Evolutionary conservation across 64 coral and sea anemone species (phyloP).

Genomic region (Stichodactyla mertensii): DNA sequence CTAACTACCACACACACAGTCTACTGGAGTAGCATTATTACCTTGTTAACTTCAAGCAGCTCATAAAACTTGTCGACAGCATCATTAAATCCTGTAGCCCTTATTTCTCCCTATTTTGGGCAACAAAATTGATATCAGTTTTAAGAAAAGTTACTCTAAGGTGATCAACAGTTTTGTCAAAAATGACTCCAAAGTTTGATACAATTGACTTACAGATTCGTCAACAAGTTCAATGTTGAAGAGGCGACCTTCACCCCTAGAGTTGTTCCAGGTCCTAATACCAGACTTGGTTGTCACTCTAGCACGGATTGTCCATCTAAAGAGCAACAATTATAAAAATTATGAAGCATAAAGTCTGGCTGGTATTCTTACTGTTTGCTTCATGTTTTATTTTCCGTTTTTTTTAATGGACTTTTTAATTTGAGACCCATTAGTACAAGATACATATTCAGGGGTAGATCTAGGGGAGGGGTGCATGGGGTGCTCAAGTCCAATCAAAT

Average conservation of each 20-base stretch:
- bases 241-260: conserved; percentile 77
- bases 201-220: conserved; percentile 59
- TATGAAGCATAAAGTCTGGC: too few relatives aligned
- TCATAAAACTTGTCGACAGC: conserved; percentile 93
- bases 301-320: conserved; percentile 89
- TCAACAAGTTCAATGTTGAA: conserved; percentile 96
- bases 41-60: conserved; percentile 81
- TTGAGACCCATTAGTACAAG: background rate
- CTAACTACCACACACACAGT: too few relatives aligned
- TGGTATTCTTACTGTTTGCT: too few relatives aligned
- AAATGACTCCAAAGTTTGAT: background rate
- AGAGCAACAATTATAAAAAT: background rate
- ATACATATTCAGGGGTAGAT: background rate
- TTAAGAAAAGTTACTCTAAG: background rate
- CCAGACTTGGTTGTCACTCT: conserved; percentile 70
- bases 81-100: conserved; percentile 95
- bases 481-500: too few relatives aligned
- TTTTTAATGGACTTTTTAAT: background rate
- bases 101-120: conserved; percentile 77
- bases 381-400: too few relatives aligned
- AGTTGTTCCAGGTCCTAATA: conserved; percentile 82
- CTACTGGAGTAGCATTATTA: background rate
- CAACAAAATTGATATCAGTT: background rate
- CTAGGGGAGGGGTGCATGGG: background rate
- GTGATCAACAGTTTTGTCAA: too few relatives aligned